phyloP scores from a whole-genome alignment of 2,797 vertebrate genomes.

The Enteromius viviparus region DNA sequence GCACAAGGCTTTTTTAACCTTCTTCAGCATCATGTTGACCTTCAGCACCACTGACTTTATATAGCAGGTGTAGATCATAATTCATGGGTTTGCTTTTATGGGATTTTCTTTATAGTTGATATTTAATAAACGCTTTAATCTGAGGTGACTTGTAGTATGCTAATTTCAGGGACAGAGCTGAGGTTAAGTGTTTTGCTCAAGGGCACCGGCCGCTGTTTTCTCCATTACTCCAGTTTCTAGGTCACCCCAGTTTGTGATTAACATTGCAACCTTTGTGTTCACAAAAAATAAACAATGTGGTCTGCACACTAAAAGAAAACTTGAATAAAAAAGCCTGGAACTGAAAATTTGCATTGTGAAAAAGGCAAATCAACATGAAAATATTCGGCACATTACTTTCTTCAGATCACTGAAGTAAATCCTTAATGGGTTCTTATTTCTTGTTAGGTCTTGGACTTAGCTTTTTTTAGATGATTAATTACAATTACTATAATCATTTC shows the following conservation, averaged over 20 bases:
- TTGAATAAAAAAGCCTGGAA: no score
- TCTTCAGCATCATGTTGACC: neutral
- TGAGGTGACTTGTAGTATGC: neutral
- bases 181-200: conserved; percentile 15
- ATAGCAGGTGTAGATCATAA: neutral
- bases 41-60: neutral
- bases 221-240: neutral
- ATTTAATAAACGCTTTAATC: neutral
- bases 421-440: neutral
- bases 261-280: conserved; percentile 7
- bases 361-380: neutral
- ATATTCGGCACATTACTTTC: neutral
- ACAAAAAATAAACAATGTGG: neutral
- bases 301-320: neutral
- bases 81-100: conserved; percentile 13
- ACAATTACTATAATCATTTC: neutral
- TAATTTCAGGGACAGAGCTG: neutral
- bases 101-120: neutral
- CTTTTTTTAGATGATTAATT: neutral
- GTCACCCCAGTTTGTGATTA: neutral
- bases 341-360: neutral
- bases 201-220: neutral
- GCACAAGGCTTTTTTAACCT: neutral
- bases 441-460: neutral
- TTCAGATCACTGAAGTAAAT: neutral